Evolutionary conservation across 1,140 invertebrate species (phyloP), one percentile per base, ranked within the genome.

Genomic region (Bombus soroeensis): DNA sequence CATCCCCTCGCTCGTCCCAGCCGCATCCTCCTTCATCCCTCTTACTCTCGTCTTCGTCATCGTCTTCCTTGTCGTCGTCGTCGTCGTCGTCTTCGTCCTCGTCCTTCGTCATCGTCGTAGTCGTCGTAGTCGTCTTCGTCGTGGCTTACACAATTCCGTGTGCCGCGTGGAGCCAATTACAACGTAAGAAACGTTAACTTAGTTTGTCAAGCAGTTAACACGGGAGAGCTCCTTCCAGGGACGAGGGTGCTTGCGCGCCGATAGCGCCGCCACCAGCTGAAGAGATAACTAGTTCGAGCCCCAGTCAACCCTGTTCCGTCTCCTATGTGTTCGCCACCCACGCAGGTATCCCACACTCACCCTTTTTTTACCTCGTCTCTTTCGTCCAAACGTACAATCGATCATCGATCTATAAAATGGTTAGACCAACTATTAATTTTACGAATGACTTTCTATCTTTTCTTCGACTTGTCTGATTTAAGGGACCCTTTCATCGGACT

Each of bases 121-220:
- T 81, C 41, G 22, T 75, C 74, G 83, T 90, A 79, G 72, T 87
- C 83, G 83, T 84, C 83, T 77, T 84, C 87, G 88, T 85, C 84
- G 88, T 79, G 88, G 89, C 87, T 90, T 91, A 92, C 89, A 90
- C 92, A 91, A 93, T 91, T 93, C 91, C 86, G 87, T 86, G 87
- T 87, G 78, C 90, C 78, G 86, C 53, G 88, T 86, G 86, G 91
- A 93, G 92, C 92, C 90, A 94, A 94, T 94, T 94, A 92, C 91
- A 90, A 93, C 86, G 92, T 93, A 94, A 93, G 93, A 94, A 94
- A 94, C 91, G 90, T 90, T 93, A 94, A 94, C 92, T 94, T 91
- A 93, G 93, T 93, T 94, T 93, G 91, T 85, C 88, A 88, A 93
- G 90, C 92, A 93, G 93, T 94, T 94, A 93, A 92, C 93, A 87